Evolutionary conservation across 53 echinoderm and acorn worm species (phyloP), one percentile per base, ranked within the genome.

Genomic region (Paelopatides confundens): DNA sequence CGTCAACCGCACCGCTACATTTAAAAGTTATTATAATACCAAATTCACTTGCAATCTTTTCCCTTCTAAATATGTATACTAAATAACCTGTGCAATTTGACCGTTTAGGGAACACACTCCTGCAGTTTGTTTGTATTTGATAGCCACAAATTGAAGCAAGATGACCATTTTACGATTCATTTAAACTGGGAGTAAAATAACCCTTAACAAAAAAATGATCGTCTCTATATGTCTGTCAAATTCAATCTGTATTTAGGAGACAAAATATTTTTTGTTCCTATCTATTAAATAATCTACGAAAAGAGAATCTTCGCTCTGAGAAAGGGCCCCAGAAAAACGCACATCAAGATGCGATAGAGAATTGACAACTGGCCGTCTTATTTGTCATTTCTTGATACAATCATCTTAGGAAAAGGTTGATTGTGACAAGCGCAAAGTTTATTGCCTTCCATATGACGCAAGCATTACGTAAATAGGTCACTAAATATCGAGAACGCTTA

Each of bases 401-500:
- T 74, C 74, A 74, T 36, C 27, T 46, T 26, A 74, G 9, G 74
- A 74, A 18, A 74, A 58, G 40, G 74, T 27, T 46, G 35, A 21
- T 39, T 39, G 74, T 74, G 74, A 74, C 74, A 74, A 40, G 46
- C 47, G 17, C 47, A 46, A 43, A 39, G 39, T 39, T 74, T 23
- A 39, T 74, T 74, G 74, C 47, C 74, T 46, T 46, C 39, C 24
- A 39, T 74, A 74, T 74, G 74, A 74, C 74, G 74, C 74, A 74
- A 74, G 39, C 74, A 74, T 74, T 74, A 74, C 74, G 74, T 74
- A 74, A 74, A 74, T 74, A 74, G 74, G 74, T 74, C 74, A 74
- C 39, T 46, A 46, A 74, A 74, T 39, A 74, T 74, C 74, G 74
- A 46, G 40, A 74, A 43, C 47, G 74, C 47, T 74, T 43, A 43